Evolutionary conservation across 1,140 invertebrate species (phyloP), one percentile per base, ranked within the genome.

Genomic region (Eubasilissa regina): DNA sequence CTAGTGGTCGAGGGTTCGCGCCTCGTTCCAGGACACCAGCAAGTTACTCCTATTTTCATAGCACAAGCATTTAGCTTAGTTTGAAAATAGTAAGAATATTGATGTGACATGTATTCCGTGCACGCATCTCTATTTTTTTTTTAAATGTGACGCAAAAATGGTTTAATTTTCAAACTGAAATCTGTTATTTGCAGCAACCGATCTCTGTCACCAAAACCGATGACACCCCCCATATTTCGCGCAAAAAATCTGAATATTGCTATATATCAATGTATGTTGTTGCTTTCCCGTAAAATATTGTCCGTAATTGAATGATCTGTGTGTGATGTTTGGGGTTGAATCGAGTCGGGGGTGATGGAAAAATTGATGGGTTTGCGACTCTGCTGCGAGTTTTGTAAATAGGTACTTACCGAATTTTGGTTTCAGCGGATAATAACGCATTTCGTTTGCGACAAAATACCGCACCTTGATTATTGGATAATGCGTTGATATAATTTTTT

Each of bases 371-470:
- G 53, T 35, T 25, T 4, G 56, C 70, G 80, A 75, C 25, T 51
- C 35, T 9, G 35, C 55, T 73, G 47, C 58, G 35, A 35, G 56
- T 81, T 81, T 78, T 77, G 74, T 73, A 53, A 66, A 77, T 81
- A 81, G 78, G 78, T 56, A 74, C 72, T 48, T 55, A 81, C 80
- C 76, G 77, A 76, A 78, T 81, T 81, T 81, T 81, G 80, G 80
- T 81, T 81, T 81, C 70, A 81, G 64, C 74, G 75, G 68, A 76
- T 78, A 66, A 81, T 81, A 66, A 45, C 48, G 80, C 55, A 70
- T 70, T 70, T 47, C n/a, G 15, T 47, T 45, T 19, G 9, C 13
- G 25, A 51, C n/a, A 8, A n/a, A n/a, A n/a, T 51, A 8, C 9
- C n/a, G 48, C n/a, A 51, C 35, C 21, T 64, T 35, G 60, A 11